phyloP scores from a whole-genome alignment of 2,888 invertebrate genomes.

The Alloscopus bannaensis region DNA sequence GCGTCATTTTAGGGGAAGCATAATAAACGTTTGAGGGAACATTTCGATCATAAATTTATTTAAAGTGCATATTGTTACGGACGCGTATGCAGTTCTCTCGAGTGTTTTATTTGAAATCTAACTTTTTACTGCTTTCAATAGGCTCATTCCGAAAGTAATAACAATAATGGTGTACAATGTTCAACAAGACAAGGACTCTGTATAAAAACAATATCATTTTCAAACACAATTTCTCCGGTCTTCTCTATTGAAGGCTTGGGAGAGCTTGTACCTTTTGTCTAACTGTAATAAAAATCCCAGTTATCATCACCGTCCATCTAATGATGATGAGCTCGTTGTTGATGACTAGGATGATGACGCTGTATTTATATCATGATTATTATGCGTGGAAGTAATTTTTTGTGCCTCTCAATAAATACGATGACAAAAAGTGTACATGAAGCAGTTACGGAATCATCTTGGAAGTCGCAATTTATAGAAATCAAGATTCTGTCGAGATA shows the following conservation, averaged over 20 bases:
- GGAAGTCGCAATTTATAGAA: slow-evolving; percentile 42
- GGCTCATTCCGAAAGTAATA: background rate
- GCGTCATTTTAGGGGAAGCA: no score
- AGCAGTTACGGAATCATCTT: background rate
- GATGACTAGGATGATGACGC: slow-evolving; percentile 37
- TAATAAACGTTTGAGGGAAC: no score
- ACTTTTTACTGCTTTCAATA: background rate
- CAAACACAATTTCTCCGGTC: no score
- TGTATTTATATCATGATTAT: background rate
- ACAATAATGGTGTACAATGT: background rate
- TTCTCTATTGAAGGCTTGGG: no score
- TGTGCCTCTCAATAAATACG: no score
- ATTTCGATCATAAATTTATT: slow-evolving; percentile 34
- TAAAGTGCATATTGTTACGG: slow-evolving; percentile 33
- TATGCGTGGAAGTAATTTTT: no score
- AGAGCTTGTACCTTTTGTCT: slow-evolving; percentile 42
- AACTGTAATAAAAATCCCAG: slow-evolving; percentile 54
- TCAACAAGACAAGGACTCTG: no score
- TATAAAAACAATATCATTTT: no score
- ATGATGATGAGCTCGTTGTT: slow-evolving; percentile 55
- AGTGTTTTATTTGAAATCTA: no score
- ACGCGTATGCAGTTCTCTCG: no score
- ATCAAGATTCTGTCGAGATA: slow-evolving; percentile 56
- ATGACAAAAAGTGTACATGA: background rate
- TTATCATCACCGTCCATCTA: slow-evolving; percentile 57